Percentiles rank a stretch among this genome's conserved stretches.
phyloP scores from a whole-genome alignment of 2,888 invertebrate genomes.

The Drosophila birchii region DNA sequence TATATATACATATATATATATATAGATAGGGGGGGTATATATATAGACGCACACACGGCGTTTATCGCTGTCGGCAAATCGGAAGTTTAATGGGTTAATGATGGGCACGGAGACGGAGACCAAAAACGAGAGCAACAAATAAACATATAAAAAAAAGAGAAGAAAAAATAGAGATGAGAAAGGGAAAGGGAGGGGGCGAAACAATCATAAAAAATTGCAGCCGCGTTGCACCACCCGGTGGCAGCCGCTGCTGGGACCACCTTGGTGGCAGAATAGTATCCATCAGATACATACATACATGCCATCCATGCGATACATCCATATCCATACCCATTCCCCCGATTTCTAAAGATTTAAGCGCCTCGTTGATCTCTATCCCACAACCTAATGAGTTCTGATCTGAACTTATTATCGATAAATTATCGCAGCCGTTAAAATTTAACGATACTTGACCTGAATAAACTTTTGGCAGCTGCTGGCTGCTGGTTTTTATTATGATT shows the following conservation, averaged over 20 bases:
- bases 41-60: conserved; percentile 44
- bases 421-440: conserved; percentile 2
- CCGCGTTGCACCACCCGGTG: conserved; percentile 75
- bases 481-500: neutral
- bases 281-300: conserved; percentile 3
- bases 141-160: conserved; percentile 75
- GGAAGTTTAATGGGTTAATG: conserved; percentile 81
- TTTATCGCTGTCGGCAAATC: conserved; percentile 81
- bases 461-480: neutral
- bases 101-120: conserved; percentile 53
- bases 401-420: conserved; percentile 16
- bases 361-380: conserved; percentile 1
- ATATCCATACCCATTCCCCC: too few species aligned
- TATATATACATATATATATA: conserved; percentile 8
- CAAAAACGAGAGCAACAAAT: conserved; percentile 61
- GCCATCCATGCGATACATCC: neutral
- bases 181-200: neutral
- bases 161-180: conserved; percentile 16
- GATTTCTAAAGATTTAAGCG: neutral
- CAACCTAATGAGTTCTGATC: conserved; percentile 3
- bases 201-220: conserved; percentile 78
- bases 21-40: neutral
- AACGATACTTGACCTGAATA: neutral
- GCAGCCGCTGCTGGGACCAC: conserved; percentile 69
- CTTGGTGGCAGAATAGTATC: conserved; percentile 52